Evolutionary conservation across 2,113 vertebrate genomes (phyloP), one percentile per base, ranked within the genome.

Genomic region (Perognathus longimembris): DNA sequence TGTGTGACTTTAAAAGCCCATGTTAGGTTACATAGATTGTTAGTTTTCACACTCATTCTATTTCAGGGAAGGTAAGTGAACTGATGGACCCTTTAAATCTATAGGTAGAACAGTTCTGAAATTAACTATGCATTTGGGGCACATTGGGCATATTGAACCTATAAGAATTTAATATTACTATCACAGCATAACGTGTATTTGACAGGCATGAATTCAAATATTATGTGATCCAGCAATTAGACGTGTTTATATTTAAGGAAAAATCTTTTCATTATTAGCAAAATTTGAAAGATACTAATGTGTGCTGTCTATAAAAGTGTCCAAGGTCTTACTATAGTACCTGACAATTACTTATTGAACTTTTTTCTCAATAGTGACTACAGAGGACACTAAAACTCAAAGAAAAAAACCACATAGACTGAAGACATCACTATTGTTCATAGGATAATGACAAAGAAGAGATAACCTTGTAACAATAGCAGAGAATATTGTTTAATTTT

Each of bases 21-120:
- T 18, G 28, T 70, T 81, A 78, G 38, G 28, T 93, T 87, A 71
- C 12, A 63, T 6, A 86, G 21, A 84, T 42, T 66, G 28, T 36
- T n/a, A 82, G 7, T 7, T 91, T 79, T 88, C 79, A 70, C 7
- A 38, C 11, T 36, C 30, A n/a, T 8, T 61, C 74, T 15, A 40
- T 86, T n/a, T 92, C 34, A 69, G 32, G 26, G 24, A 90, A 82
- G 38, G 71, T 78, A 75, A 78, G 75, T 79, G 59, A 88, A 84
- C 2, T 17, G n/a, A 63, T 50, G 7, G 15, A 70, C 67, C 15
- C 59, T 36, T 74, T 64, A 66, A 7, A 18, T 76, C 6, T 40
- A 32, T 28, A 81, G 38, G 66, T 88, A 15, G 12, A 76, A 77
- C 87, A 4, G 32, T 81, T 84, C n/a, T 81, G 15, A 88, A 85